Conservation (phyloP, 2,888 invertebrate species). For the Metellina segmentata region DNA sequence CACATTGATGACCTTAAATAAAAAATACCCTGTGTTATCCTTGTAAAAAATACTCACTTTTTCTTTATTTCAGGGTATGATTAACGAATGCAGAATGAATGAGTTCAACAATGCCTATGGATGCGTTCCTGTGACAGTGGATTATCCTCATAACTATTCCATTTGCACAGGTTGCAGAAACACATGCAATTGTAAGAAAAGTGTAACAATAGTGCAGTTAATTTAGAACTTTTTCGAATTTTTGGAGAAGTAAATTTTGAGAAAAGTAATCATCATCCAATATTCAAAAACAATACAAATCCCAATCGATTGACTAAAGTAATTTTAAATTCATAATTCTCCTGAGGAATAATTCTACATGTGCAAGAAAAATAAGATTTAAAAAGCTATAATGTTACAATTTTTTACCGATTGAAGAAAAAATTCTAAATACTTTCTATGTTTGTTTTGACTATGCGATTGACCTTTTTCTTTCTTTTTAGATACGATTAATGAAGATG, state of each 20-base stretch:
- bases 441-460: background rate
- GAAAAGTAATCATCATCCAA: too few species aligned
- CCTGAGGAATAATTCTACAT: background rate
- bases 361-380: background rate
- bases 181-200: slow-evolving; percentile 14
- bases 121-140: slow-evolving; percentile 29
- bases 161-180: slow-evolving; percentile 16
- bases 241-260: too few species aligned
- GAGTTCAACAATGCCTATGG: background rate
- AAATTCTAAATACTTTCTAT: background rate
- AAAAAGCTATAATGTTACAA: background rate
- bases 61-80: slow-evolving; percentile 7
- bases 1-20: background rate
- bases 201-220: background rate
- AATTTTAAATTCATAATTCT: too few species aligned
- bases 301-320: too few species aligned
- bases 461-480: background rate
- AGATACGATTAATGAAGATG: background rate
- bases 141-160: slow-evolving; percentile 33
- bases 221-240: too few species aligned
- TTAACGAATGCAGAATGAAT: slow-evolving; percentile 47
- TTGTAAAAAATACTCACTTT: background rate
- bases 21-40: background rate
- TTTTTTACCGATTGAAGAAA: background rate
- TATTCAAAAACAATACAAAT: too few species aligned